Conservation (phyloP, 37 sponge, comb jelly and placozoan species). For the Ephydatia muelleri region DNA sequence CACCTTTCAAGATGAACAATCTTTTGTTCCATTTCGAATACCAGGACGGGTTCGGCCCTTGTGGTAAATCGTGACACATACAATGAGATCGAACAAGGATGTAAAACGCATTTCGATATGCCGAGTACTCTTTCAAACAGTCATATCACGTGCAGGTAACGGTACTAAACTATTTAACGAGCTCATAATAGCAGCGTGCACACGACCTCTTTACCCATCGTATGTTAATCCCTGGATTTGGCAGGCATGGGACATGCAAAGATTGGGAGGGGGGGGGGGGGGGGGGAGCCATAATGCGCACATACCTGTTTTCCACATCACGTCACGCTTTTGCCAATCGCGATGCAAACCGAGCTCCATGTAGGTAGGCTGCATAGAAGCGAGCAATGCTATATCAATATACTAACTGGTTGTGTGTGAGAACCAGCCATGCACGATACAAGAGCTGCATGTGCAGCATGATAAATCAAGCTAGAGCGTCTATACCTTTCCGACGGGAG, state of each 20-base stretch:
- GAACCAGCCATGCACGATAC: not conserved
- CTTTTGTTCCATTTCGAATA: slow-evolving; percentile 54
- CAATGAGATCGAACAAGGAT: not conserved
- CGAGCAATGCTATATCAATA: too few relatives aligned
- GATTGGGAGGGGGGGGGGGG: too few relatives aligned
- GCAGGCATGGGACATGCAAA: too few relatives aligned
- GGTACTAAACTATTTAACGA: too few relatives aligned
- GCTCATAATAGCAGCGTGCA: too few relatives aligned
- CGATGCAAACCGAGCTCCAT: slow-evolving; percentile 32
- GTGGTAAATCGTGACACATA: not conserved
- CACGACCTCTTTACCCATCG: too few relatives aligned
- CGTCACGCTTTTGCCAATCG: slow-evolving; percentile 42
- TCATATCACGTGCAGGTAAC: too few relatives aligned
- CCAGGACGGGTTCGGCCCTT: slow-evolving; percentile 68
- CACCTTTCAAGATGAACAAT: slow-evolving; percentile 59
- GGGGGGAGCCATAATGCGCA: too few relatives aligned
- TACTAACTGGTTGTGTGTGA: not conserved
- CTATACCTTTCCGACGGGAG: slow-evolving; percentile 46
- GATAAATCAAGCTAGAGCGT: not conserved
- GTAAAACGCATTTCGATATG: not conserved
- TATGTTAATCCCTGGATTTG: too few relatives aligned
- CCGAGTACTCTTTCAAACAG: too few relatives aligned
- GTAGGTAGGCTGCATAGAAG: slow-evolving; percentile 36
- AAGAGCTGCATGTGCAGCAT: not conserved
- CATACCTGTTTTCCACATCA: slow-evolving; percentile 65